Percentiles rank a stretch among this genome's conserved stretches.
These are phyloP conservation scores for Cheilosia soror DNA, from an alignment of 2,888 invertebrate species.

Conservation along the genomic window DNA sequence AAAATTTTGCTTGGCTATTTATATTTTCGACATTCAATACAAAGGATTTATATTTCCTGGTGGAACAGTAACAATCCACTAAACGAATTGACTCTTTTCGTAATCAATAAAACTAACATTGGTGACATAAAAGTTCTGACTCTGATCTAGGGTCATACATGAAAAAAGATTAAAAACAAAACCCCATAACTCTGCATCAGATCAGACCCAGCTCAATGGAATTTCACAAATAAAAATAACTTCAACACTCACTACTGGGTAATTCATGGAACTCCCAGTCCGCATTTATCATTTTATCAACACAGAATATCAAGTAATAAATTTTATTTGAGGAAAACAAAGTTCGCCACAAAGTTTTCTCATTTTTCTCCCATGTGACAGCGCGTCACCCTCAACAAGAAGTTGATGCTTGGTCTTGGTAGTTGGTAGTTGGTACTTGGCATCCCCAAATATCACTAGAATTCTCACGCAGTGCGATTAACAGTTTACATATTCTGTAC, in stretches of 20 bases:
- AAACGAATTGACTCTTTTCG: too few relatives aligned
- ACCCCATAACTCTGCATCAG: constrained; percentile 3
- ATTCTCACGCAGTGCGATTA: constrained; percentile 57
- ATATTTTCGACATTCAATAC: too few relatives aligned
- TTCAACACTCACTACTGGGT: constrained; percentile 15
- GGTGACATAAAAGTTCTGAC: too few relatives aligned
- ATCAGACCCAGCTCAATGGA: constrained; percentile 23
- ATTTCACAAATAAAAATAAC: constrained; percentile 15
- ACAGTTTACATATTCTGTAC: constrained; percentile 18
- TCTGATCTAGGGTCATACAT: too few relatives aligned
- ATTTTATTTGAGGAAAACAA: constrained; percentile 67
- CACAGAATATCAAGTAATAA: constrained; percentile 65
- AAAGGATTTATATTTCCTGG: too few relatives aligned
- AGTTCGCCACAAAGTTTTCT: constrained; percentile 67
- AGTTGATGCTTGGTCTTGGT: constrained; percentile 7
- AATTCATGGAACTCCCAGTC: constrained; percentile 25
- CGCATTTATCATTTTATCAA: constrained; percentile 61
- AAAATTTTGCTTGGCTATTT: too few relatives aligned
- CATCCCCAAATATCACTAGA: constrained; percentile 35
- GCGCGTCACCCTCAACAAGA: constrained; percentile 27
- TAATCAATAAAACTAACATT: too few relatives aligned
- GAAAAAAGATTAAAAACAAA: not conserved
- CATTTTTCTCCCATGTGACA: constrained; percentile 71
- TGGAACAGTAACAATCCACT: too few relatives aligned
- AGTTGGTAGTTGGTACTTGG: not conserved